Evolutionary conservation across 35 echinoderm and acorn worm genomes (phyloP).

Genomic region (Ophiothrix spiculata): DNA sequence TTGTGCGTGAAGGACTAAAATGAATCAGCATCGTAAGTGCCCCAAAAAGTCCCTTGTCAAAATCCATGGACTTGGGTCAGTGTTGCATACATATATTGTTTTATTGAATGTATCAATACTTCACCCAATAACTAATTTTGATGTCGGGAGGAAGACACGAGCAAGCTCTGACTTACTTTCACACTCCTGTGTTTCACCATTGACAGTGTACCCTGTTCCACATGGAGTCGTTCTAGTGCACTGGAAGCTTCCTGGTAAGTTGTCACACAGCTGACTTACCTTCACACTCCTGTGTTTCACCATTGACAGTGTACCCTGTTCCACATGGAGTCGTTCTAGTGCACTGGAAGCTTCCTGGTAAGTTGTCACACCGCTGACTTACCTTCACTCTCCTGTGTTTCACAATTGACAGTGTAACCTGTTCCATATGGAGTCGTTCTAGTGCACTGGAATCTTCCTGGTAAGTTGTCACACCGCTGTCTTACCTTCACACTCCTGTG

Average conservation of each 20-base stretch:
- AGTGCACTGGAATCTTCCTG: slow-evolving; percentile 51
- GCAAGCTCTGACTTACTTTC: slow-evolving; percentile 36
- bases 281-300: neutral
- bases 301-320: slow-evolving; percentile 66
- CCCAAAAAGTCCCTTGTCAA: no score
- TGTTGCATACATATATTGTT: no score
- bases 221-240: slow-evolving; percentile 66
- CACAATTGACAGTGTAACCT: slow-evolving; percentile 65
- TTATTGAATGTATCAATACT: no score
- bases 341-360: slow-evolving; percentile 54
- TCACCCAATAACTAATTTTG: no score
- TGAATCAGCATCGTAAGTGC: no score
- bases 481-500: slow-evolving; percentile 81
- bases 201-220: slow-evolving; percentile 71
- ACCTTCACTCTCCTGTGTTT: slow-evolving; percentile 78
- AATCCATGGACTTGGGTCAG: no score
- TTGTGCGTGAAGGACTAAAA: no score
- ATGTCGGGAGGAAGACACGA: neutral
- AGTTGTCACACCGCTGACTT: slow-evolving; percentile 22
- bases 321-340: slow-evolving; percentile 60
- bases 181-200: slow-evolving; percentile 62
- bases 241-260: slow-evolving; percentile 43
- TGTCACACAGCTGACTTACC: neutral
- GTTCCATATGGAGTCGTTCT: slow-evolving; percentile 64
- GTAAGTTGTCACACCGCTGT: slow-evolving; percentile 42